Percentiles rank a stretch among this genome's conserved stretches.
Conservation (phyloP, 2,888 invertebrate species). For the Automeris io region DNA sequence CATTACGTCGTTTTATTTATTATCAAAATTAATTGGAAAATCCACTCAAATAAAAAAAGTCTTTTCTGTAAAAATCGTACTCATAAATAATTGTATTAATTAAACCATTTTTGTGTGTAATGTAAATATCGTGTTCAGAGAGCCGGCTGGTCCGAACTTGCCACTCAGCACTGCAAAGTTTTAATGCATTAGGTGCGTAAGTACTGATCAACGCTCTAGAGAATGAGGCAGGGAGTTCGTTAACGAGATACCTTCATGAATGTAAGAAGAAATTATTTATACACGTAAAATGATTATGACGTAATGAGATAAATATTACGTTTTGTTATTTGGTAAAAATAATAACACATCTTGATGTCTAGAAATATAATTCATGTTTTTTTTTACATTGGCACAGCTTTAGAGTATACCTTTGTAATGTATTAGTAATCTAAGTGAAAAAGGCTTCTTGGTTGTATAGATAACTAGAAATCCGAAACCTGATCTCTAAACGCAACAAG, state of each 20-base stretch:
- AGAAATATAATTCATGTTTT: too few species aligned
- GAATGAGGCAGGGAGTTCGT: conserved; percentile 14
- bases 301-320: too few species aligned
- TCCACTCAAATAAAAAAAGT: not conserved
- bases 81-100: conserved; percentile 27
- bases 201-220: conserved; percentile 17
- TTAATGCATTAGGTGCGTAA: conserved; percentile 51
- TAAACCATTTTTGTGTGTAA: conserved; percentile 53
- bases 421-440: too few species aligned
- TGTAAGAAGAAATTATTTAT: conserved; percentile 11
- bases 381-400: too few species aligned
- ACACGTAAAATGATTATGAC: not conserved
- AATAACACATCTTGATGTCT: too few species aligned
- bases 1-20: too few species aligned
- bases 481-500: too few species aligned
- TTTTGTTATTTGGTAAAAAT: too few species aligned
- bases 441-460: too few species aligned
- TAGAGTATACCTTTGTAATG: too few species aligned
- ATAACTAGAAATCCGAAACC: too few species aligned
- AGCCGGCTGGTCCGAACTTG: conserved; percentile 39
- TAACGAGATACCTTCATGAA: conserved; percentile 31
- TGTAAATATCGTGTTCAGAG: conserved; percentile 51
- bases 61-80: not conserved
- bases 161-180: conserved; percentile 47
- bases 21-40: too few species aligned